Evolutionary conservation across 2,113 vertebrate genomes (phyloP).

Genomic region (Lynx canadensis): DNA sequence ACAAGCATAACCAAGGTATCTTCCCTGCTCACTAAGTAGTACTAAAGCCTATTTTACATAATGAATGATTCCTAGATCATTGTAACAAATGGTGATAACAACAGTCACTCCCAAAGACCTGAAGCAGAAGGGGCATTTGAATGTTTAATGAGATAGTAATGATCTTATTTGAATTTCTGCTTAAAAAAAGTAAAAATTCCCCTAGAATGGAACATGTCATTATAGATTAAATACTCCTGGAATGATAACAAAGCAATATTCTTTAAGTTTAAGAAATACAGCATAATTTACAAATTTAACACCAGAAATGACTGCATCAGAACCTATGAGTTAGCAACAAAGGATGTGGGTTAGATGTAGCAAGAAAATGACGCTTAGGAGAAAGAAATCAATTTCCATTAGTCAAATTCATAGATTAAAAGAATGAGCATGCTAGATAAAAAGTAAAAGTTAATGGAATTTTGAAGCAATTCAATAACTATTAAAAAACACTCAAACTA

Average conservation of each 20-base stretch:
- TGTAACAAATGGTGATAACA: background rate
- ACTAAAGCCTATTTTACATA: background rate
- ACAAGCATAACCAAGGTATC: background rate
- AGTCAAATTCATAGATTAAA: constrained; percentile 71
- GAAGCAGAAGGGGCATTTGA: background rate
- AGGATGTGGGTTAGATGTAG: constrained; percentile 25
- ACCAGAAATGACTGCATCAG: constrained; percentile 11
- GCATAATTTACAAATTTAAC: constrained; percentile 56
- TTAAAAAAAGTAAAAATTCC: background rate
- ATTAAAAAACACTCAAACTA: constrained; percentile 48
- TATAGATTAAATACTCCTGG: background rate
- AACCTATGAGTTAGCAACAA: constrained; percentile 41
- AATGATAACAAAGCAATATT: constrained; percentile 52
- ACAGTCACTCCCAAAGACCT: background rate
- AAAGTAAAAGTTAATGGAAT: constrained; percentile 67
- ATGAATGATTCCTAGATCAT: background rate
- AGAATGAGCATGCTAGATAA: constrained; percentile 58
- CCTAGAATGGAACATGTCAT: background rate
- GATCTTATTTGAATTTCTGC: constrained; percentile 24
- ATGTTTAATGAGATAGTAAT: background rate
- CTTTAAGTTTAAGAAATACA: constrained; percentile 44
- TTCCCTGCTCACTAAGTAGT: background rate
- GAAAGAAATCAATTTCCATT: constrained; percentile 76
- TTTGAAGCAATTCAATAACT: constrained; percentile 61
- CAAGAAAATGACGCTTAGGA: constrained; percentile 52